Conservation (phyloP, 2,113 vertebrate genomes). For the Sterrhoptilus dennistouni region DNA sequence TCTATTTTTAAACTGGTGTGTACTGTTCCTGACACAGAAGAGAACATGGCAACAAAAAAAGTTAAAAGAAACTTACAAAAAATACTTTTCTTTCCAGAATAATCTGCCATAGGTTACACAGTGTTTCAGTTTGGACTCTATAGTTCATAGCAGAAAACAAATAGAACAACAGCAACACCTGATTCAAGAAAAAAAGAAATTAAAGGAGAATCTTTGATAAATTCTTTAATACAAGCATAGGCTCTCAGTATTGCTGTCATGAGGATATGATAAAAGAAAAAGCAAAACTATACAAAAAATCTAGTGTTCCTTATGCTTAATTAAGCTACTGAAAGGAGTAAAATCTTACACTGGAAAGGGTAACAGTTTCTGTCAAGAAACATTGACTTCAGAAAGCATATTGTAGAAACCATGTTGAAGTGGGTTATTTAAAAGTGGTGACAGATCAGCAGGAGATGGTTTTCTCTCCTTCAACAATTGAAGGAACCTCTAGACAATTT, state of each 20-base stretch:
- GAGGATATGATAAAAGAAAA: not conserved
- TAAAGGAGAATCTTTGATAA: not conserved
- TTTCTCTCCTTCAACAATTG: not conserved
- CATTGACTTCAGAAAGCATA: not conserved
- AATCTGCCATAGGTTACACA: not conserved
- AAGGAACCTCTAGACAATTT: not conserved
- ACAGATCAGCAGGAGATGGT: fast-evolving
- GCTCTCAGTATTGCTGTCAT: not conserved
- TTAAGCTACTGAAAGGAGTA: not conserved
- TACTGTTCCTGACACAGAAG: not conserved
- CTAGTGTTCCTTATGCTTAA: not conserved
- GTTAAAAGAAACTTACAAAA: not conserved
- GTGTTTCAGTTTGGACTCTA: not conserved
- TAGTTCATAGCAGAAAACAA: not conserved
- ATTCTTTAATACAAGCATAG: not conserved
- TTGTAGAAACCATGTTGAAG: not conserved
- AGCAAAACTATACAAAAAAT: not conserved
- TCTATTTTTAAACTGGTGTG: not conserved
- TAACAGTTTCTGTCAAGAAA: not conserved
- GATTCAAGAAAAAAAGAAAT: not conserved
- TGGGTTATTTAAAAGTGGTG: not conserved
- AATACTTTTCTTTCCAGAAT: not conserved
- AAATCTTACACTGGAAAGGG: not conserved
- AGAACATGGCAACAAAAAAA: not conserved
- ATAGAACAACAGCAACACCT: not conserved